Base-by-base conservation (phyloP, 2,113 vertebrate genomes). In the Heterotis niloticus region DNA sequence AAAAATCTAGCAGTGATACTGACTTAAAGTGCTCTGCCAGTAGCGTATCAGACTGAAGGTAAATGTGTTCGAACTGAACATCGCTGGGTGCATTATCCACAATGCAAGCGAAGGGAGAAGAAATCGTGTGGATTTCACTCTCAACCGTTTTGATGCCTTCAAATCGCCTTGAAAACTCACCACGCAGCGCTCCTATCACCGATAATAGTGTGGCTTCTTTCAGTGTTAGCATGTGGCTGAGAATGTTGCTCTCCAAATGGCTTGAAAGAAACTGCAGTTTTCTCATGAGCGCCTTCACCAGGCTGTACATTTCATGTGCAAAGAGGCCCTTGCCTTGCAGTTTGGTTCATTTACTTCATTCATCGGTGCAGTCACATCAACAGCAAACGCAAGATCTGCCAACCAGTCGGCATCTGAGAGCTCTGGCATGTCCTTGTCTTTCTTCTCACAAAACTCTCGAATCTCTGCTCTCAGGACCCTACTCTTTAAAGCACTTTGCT, bases 211-310 rank as follows among this genome's bases (percentile, higher is more conserved):
- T n/a, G n/a, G n/a, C n/a, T n/a, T n/a, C n/a, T 81, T 83, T 65
- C 18, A 80, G 78, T 7, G 13, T 66, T 78, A 81, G 72, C 81
- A 71, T 82, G 82, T 24, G 75, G 69, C 81, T 81, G 80, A 87
- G 79, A 26, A 51, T 79, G 60, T 84, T 67, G 9, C 81, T 82
- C 80, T 76, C 9, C 4, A 82, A 0, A 81, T 82, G 80, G 56
- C 79, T 86, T 82, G 77, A 84, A 57, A 83, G 67, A 80, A 85
- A 29, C 76, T 81, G 60, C 60, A 86, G 18, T 62, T 84, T 88
- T 84, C 66, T 87, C 84, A 81, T 84, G 60, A 85, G 84, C 82
- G 81, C 78, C n/a, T n/a, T n/a, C n/a, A n/a, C n/a, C n/a, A n/a
- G n/a, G n/a, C n/a, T n/a, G n/a, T n/a, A n/a, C n/a, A n/a, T n/a